Percentiles rank a stretch among this genome's conserved stretches.
These are phyloP conservation scores for Drosophila anomalata DNA, from an alignment of 2,888 invertebrate species.

Conservation along the genomic window DNA sequence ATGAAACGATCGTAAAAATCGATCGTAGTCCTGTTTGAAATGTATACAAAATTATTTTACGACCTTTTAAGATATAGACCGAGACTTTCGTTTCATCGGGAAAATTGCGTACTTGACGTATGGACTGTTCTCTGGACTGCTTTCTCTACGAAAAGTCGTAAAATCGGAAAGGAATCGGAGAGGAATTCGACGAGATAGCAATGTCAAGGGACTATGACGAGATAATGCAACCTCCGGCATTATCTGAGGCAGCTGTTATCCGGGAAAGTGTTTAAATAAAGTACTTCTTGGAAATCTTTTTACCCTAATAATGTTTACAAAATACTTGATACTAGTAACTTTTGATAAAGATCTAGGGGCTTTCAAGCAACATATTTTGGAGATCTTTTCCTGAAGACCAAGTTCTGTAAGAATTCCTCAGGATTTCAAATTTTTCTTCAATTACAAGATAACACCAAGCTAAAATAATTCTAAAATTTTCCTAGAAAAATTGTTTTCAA, in stretches of 20 bases:
- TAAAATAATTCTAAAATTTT: neutral
- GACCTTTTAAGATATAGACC: slow-evolving; percentile 67
- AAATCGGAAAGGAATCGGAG: slow-evolving; percentile 62
- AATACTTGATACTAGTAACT: slow-evolving; percentile 12
- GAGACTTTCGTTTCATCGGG: slow-evolving; percentile 58
- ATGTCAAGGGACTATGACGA: slow-evolving; percentile 38
- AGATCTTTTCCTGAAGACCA: neutral
- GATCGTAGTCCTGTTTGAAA: slow-evolving; percentile 71
- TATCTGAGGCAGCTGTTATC: slow-evolving; percentile 44
- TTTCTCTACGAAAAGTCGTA: slow-evolving; percentile 64
- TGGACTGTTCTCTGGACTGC: slow-evolving; percentile 22
- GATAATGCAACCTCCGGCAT: slow-evolving; percentile 52
- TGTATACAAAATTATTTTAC: slow-evolving; percentile 75
- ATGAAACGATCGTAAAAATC: slow-evolving; percentile 63
- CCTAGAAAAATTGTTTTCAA: neutral
- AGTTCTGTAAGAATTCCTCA: neutral
- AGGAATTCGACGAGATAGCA: slow-evolving; percentile 60
- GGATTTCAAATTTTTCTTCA: neutral
- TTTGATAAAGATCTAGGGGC: neutral
- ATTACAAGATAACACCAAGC: too few species aligned
- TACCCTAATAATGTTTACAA: slow-evolving; percentile 31
- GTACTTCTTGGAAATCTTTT: slow-evolving; percentile 30
- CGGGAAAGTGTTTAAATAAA: slow-evolving; percentile 17
- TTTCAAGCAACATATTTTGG: neutral
- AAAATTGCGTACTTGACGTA: slow-evolving; percentile 70